Base-by-base conservation (phyloP, 2,797 vertebrate genomes). In the Spondyliosoma cantharus region DNA sequence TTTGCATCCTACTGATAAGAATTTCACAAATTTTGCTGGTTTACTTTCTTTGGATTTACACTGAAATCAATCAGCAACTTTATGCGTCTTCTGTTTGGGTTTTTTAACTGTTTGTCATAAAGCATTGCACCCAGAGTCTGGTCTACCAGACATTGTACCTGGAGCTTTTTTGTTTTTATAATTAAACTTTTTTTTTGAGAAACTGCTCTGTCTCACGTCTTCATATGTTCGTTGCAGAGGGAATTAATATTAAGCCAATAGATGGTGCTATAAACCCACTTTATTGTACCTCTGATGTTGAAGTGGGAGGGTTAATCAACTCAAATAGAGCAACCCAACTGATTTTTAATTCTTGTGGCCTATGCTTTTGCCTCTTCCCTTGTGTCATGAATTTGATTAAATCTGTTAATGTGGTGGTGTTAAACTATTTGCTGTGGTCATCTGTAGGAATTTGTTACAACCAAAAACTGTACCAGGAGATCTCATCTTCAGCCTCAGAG, bases 91-190 rank as follows among this genome's bases (percentile, higher is more conserved):
- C 7, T 57, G 19, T 72, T 17, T 17, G 0, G 13, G 32, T 50
- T 64, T 42, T 37, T 57, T 20, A 58, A 48, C 29, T 81, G 53
- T 83, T 69, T 88, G 57, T 89, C 52, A 50, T 68, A 58, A 95
- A 96, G 96, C 97, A 96, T 97, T 97, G 96, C 96, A 98, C 97
- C 97, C 97, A 97, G 97, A 77, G 96, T 97, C 96, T 97, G 96
- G 86, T 79, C 71, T 74, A 57, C 88, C 96, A 96, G 97, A 97
- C 96, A 97, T 94, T 96, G 95, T 95, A 97, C 97, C 97, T 97
- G 97, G 97, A 89, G 97, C 96, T 96, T 95, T 85, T 78, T 82
- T 54, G 1, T 61, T 76, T 82, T 82, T 71, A 7, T 63, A 62
- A 91, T 86, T 77, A 93, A 92, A 87, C 24, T 1, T 0, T 53